These are phyloP conservation scores for Drosophila eohydei DNA, from an alignment of 2,888 invertebrate species.

Conservation along the genomic window DNA sequence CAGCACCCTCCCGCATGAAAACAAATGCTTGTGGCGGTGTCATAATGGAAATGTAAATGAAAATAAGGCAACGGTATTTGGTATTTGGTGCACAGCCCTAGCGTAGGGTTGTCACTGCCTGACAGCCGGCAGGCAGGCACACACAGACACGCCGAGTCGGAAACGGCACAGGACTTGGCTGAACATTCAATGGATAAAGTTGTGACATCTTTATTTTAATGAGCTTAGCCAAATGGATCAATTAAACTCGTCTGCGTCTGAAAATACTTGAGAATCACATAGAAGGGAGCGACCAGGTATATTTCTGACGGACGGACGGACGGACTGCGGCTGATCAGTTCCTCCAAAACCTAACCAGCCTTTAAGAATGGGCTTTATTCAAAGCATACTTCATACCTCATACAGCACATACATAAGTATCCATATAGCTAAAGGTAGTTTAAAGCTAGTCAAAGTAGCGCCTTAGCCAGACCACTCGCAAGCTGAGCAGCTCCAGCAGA, in stretches of 20 bases:
- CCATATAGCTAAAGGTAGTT: neutral
- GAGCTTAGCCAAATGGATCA: conserved; percentile 13
- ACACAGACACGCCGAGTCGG: conserved; percentile 6
- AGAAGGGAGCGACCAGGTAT: neutral
- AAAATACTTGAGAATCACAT: conserved; percentile 1
- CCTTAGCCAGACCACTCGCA: conserved; percentile 39
- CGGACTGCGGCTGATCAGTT: neutral
- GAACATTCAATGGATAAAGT: conserved; percentile 25
- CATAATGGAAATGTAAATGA: conserved; percentile 53
- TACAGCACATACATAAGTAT: neutral
- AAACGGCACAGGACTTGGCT: conserved; percentile 27
- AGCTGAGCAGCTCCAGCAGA: conserved; percentile 53
- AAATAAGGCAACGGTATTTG: conserved; percentile 36
- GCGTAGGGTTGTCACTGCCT: conserved; percentile 13
- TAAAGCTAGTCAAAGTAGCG: conserved; percentile 24
- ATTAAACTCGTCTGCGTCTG: neutral
- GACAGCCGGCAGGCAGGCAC: conserved; percentile 14
- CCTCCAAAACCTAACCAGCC: neutral
- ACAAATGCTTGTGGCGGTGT: conserved; percentile 54
- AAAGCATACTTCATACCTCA: neutral
- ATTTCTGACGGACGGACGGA: neutral
- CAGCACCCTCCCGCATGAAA: neutral
- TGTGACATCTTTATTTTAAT: conserved; percentile 9
- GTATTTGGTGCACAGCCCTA: conserved; percentile 28
- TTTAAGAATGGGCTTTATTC: neutral